Percentiles rank a stretch among this genome's conserved stretches.
phyloP scores from a whole-genome alignment of 2,888 invertebrate genomes.

The Patella ulyssiponensis region DNA sequence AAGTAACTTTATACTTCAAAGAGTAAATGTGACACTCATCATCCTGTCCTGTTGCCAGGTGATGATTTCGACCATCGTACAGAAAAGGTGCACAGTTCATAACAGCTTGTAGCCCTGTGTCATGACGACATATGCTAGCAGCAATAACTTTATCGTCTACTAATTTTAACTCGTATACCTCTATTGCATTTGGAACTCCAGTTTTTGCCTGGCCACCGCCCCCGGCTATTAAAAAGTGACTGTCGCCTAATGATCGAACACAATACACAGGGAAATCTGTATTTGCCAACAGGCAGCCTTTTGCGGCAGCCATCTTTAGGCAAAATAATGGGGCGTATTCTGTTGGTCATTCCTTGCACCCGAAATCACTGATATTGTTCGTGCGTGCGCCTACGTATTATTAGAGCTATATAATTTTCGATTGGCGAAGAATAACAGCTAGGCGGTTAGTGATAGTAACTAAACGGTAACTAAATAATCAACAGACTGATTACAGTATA shows the following conservation, averaged over 20 bases:
- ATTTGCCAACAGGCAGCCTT: conserved; percentile 56
- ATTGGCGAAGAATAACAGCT: no score
- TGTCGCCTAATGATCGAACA: conserved; percentile 89
- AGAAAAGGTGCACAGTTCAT: conserved; percentile 88
- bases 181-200: conserved; percentile 97
- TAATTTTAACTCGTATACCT: conserved; percentile 91
- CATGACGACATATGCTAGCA: conserved; percentile 89
- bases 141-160: conserved; percentile 85
- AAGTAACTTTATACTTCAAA: conserved; percentile 66
- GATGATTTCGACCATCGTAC: conserved; percentile 81
- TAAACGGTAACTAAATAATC: no score
- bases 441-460: no score
- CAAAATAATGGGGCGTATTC: conserved; percentile 22
- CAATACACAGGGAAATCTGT: conserved; percentile 86
- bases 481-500: no score
- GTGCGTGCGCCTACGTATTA: no score
- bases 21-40: conserved; percentile 77
- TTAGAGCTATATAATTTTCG: no score
- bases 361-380: no score
- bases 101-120: conserved; percentile 82
- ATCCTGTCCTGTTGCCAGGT: conserved; percentile 91
- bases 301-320: conserved; percentile 58
- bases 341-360: neutral
- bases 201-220: conserved; percentile 98
- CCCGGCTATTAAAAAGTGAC: conserved; percentile 95